These are phyloP conservation scores for Serranus cabrilla DNA, from an alignment of 2,797 vertebrate species.

Conservation along the genomic window DNA sequence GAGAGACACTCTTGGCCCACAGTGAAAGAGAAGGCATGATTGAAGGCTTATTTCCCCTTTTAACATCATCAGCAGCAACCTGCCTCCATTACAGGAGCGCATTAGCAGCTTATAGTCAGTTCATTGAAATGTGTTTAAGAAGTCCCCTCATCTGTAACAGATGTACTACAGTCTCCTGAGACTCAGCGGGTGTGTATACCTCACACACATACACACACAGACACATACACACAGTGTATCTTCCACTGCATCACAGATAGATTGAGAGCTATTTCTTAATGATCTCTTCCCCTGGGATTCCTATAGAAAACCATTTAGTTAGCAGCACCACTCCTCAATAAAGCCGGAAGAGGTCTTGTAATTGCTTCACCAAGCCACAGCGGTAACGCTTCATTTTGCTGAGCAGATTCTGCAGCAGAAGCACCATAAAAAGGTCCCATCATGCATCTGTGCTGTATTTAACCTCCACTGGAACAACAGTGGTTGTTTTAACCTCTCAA, in stretches of 20 bases:
- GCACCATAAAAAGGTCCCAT: conserved; percentile 33
- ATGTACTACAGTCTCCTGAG: conserved; percentile 62
- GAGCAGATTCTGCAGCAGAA: conserved; percentile 43
- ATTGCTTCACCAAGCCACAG: conserved; percentile 65
- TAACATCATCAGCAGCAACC: conserved; percentile 57
- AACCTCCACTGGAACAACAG: conserved; percentile 39
- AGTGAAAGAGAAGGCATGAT: conserved; percentile 42
- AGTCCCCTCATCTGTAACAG: conserved; percentile 64
- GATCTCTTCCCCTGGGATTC: conserved; percentile 66
- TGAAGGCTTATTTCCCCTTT: conserved; percentile 57
- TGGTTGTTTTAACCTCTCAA: conserved; percentile 27
- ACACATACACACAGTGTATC: conserved; percentile 30
- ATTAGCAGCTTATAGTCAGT: conserved; percentile 65
- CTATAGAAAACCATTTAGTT: conserved; percentile 76
- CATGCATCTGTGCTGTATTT: conserved; percentile 53
- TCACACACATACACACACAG: conserved; percentile 8
- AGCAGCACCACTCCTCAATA: conserved; percentile 60
- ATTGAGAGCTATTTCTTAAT: conserved; percentile 73
- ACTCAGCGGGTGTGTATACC: conserved; percentile 34
- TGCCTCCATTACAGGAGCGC: conserved; percentile 58
- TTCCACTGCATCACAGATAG: conserved; percentile 55
- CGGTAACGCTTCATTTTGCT: conserved; percentile 59
- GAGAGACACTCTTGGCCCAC: conserved; percentile 17
- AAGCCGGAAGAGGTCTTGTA: conserved; percentile 69
- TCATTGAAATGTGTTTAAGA: conserved; percentile 72